Evolutionary conservation across 2,888 invertebrate species (phyloP).

Genomic region (Pterostichus niger): DNA sequence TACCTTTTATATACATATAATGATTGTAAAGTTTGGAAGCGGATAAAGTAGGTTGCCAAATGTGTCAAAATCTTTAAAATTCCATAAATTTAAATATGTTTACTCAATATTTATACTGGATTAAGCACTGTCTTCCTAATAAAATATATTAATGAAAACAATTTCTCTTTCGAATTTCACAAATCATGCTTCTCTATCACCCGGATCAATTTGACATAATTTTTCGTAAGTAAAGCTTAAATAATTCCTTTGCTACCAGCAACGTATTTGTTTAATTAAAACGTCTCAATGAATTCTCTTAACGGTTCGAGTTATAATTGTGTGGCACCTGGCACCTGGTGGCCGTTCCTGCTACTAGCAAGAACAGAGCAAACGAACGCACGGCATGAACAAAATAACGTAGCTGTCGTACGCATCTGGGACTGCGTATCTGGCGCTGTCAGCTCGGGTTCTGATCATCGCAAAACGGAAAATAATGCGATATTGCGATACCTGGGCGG

Average conservation of each 20-base stretch:
- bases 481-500: too few relatives aligned
- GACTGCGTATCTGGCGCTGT: not conserved
- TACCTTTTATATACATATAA: too few relatives aligned
- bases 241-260: constrained; percentile 8
- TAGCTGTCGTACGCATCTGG: constrained; percentile 30
- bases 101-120: too few relatives aligned
- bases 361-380: not conserved
- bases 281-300: constrained; percentile 41
- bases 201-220: too few relatives aligned
- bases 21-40: too few relatives aligned
- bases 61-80: too few relatives aligned
- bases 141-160: too few relatives aligned
- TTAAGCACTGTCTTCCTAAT: too few relatives aligned
- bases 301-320: constrained; percentile 23
- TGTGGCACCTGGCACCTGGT: constrained; percentile 30
- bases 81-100: too few relatives aligned
- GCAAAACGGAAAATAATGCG: not conserved
- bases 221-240: constrained; percentile 1
- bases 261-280: constrained; percentile 38
- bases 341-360: not conserved
- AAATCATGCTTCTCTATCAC: too few relatives aligned
- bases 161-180: too few relatives aligned
- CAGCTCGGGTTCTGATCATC: not conserved
- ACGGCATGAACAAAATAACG: not conserved
- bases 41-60: too few relatives aligned